Percentiles rank a stretch among this genome's conserved stretches.
These are phyloP conservation scores for Octodonta nipae DNA, from an alignment of 2,888 invertebrate species.

Conservation along the genomic window DNA sequence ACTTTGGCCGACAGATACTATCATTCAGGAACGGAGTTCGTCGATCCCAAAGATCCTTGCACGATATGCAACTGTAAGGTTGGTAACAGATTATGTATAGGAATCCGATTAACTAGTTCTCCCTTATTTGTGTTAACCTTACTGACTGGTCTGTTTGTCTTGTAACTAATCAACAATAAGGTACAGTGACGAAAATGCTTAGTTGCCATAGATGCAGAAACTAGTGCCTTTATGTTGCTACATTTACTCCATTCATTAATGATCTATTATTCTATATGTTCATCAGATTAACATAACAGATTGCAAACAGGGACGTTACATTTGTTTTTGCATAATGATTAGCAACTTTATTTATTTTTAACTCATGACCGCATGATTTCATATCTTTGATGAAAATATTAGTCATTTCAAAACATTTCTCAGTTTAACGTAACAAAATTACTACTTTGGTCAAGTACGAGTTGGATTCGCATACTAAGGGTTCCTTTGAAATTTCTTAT, in stretches of 20 bases:
- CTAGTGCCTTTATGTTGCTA: constrained; percentile 21
- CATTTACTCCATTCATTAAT: constrained; percentile 10
- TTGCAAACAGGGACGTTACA: constrained; percentile 7
- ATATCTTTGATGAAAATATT: no score
- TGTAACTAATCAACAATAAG: constrained; percentile 20
- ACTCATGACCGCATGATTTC: no score
- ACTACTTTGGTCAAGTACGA: no score
- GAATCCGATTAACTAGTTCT: constrained; percentile 2
- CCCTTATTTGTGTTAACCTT: constrained; percentile 9
- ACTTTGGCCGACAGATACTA: constrained; percentile 46
- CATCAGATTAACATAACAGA: constrained; percentile 8
- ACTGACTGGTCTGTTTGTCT: constrained; percentile 23
- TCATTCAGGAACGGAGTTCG: constrained; percentile 45
- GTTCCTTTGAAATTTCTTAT: no score
- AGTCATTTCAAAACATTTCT: no score
- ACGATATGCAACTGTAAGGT: constrained; percentile 64
- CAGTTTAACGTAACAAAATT: no score
- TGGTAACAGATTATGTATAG: constrained; percentile 26
- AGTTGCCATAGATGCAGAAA: constrained; percentile 18
- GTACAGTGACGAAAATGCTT: constrained; percentile 18
- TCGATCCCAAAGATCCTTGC: constrained; percentile 50
- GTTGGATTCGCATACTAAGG: no score
- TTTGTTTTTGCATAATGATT: no score
- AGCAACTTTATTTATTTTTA: no score
- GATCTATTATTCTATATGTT: constrained; percentile 6